Evolutionary conservation across 2,797 vertebrate genomes (phyloP).

Genomic region (Ceryle rudis): DNA sequence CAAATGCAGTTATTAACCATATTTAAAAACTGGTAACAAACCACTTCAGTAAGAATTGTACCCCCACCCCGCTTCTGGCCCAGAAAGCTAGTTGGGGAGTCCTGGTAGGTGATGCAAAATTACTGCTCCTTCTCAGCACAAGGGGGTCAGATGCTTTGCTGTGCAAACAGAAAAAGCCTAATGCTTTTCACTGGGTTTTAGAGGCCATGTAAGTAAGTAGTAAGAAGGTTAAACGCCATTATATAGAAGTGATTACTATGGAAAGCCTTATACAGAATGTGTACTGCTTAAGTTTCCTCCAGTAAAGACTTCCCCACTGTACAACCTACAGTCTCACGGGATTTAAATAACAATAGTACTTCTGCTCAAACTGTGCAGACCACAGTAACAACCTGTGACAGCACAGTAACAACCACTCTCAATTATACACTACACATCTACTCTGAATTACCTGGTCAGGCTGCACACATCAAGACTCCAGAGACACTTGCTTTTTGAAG

Average conservation of each 20-base stretch:
- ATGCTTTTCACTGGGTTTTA: neutral
- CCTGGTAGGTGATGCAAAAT: neutral
- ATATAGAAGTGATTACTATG: neutral
- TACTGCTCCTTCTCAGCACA: neutral
- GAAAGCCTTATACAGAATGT: neutral
- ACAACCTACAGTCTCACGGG: neutral
- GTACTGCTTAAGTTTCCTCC: neutral
- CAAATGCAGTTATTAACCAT: neutral
- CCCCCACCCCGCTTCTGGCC: neutral
- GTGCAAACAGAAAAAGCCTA: neutral
- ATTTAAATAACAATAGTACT: neutral
- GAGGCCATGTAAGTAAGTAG: neutral
- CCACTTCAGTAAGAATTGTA: neutral
- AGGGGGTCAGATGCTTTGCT: neutral
- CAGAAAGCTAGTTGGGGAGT: neutral
- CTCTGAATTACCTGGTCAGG: neutral
- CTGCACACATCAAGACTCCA: neutral
- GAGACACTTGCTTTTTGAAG: neutral
- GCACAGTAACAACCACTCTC: neutral
- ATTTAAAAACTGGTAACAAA: neutral
- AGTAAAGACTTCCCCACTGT: neutral
- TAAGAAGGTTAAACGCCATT: neutral
- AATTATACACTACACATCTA: fast-evolving
- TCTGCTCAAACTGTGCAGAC: neutral
- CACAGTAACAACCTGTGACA: neutral